phyloP scores from a whole-genome alignment of 2,113 vertebrate genomes.

The Prunella fulvescens region DNA sequence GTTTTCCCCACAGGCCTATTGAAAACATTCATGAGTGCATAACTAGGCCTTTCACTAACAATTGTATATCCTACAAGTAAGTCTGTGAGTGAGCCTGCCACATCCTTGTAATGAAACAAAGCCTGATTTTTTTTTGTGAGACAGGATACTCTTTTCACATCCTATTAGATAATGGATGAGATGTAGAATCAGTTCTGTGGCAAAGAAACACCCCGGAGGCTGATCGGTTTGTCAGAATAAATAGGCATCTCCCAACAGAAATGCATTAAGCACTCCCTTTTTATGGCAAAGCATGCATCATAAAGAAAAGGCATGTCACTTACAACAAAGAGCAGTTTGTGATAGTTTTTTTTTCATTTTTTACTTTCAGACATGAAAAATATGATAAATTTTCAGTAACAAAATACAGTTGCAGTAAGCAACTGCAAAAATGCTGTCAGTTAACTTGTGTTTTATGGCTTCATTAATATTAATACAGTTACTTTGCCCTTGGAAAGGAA shows the following conservation, averaged over 20 bases:
- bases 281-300: slow-evolving; percentile 39
- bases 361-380: slow-evolving; percentile 16
- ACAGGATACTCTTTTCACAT: slow-evolving; percentile 44
- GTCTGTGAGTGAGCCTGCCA: background rate
- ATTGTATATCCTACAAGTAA: background rate
- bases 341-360: slow-evolving; percentile 6
- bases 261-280: slow-evolving; percentile 49
- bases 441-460: slow-evolving; percentile 16
- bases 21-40: background rate
- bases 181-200: slow-evolving; percentile 69
- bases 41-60: background rate
- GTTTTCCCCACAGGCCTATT: background rate
- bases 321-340: slow-evolving; percentile 40
- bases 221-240: slow-evolving; percentile 73
- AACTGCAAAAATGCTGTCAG: slow-evolving; percentile 20
- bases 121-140: background rate
- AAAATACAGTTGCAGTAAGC: background rate
- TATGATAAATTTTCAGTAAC: background rate
- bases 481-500: slow-evolving; percentile 42
- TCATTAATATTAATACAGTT: slow-evolving; percentile 31
- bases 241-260: slow-evolving; percentile 67
- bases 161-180: slow-evolving; percentile 69
- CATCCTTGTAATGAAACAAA: background rate
- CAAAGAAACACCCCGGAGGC: slow-evolving; percentile 60
- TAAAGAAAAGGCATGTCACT: slow-evolving; percentile 27